Evolutionary conservation across 1,140 invertebrate genomes (phyloP).

Genomic region (Archivesica marissinica): DNA sequence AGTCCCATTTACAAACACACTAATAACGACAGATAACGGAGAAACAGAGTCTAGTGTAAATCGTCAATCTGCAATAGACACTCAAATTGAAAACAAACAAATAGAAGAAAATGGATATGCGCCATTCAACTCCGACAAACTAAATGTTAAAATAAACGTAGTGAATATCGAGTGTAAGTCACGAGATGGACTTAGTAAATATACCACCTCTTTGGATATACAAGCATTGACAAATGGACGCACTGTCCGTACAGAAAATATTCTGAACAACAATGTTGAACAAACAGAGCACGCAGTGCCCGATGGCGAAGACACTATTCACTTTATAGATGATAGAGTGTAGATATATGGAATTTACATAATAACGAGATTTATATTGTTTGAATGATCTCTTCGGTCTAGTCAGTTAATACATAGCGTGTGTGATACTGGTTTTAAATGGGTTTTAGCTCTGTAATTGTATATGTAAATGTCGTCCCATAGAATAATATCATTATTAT

Average conservation of each 20-base stretch:
- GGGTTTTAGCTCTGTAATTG: too few species aligned
- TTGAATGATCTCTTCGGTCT: too few species aligned
- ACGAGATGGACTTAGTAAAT: conserved; percentile 41
- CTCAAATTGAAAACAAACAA: neutral
- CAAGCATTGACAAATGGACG: conserved; percentile 45
- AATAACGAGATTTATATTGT: too few species aligned
- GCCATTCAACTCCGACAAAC: neutral
- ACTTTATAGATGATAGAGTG: neutral
- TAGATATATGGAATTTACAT: too few species aligned
- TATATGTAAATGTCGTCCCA: too few species aligned
- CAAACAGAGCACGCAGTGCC: neutral
- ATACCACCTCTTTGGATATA: conserved; percentile 50
- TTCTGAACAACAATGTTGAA: conserved; percentile 46
- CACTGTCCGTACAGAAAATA: neutral
- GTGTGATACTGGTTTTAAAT: too few species aligned
- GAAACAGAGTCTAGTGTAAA: neutral
- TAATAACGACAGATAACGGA: neutral
- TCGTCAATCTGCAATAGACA: neutral
- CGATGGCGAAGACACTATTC: neutral
- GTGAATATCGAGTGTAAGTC: conserved; percentile 53
- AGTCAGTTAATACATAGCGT: too few species aligned
- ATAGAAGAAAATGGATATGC: neutral
- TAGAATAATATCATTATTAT: too few species aligned
- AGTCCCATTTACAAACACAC: conserved; percentile 43
- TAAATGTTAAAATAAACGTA: conserved; percentile 52